Conservation (phyloP, 2,888 invertebrate species). For the Acleris emargana region DNA sequence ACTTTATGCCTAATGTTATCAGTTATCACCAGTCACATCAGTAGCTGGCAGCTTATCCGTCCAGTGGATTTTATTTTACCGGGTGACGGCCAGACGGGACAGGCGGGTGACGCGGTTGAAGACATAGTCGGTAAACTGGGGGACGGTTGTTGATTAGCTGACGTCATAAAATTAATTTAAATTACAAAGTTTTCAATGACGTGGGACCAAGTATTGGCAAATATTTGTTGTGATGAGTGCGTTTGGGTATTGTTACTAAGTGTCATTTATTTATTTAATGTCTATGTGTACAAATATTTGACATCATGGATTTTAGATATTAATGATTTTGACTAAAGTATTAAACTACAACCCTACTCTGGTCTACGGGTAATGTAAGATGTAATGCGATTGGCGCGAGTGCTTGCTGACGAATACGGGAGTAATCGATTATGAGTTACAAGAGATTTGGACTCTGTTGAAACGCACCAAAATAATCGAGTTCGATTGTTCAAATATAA, state of each 20-base stretch:
- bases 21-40: slow-evolving; percentile 34
- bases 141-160: neutral
- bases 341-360: neutral
- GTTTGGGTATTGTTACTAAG: no score
- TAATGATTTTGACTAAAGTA: neutral
- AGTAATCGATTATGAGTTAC: slow-evolving; percentile 17
- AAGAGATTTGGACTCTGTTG: neutral
- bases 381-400: slow-evolving; percentile 20
- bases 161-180: neutral
- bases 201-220: no score
- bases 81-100: slow-evolving; percentile 13
- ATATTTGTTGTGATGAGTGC: no score
- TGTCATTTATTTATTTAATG: no score
- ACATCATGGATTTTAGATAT: no score
- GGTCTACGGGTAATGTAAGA: slow-evolving; percentile 12
- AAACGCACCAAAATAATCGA: slow-evolving; percentile 17
- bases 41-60: slow-evolving; percentile 29
- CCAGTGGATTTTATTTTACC: slow-evolving; percentile 25
- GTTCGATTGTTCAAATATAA: neutral
- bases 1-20: no score
- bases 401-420: slow-evolving; percentile 16
- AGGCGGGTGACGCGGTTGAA: neutral
- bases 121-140: neutral
- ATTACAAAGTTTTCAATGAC: no score
- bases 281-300: no score